Percentiles rank a stretch among this genome's conserved stretches.
Conservation (phyloP, 53 echinoderm and acorn worm species). For the Stichopus horrens region DNA sequence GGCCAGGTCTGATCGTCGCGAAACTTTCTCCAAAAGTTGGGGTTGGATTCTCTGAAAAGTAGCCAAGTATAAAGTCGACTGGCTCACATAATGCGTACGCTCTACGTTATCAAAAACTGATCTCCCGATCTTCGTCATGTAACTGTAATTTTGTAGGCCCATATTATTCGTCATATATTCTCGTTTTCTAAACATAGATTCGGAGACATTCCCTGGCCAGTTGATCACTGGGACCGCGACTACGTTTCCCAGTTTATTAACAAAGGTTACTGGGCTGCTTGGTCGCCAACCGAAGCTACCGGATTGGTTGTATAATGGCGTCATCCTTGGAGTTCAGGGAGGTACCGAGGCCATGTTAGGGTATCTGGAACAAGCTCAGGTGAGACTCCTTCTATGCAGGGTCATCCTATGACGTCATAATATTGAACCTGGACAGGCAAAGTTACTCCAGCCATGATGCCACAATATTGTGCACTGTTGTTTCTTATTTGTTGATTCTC, state of each 20-base stretch:
- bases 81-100: not conserved
- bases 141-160: not conserved
- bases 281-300: constrained; percentile 84
- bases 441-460: no score
- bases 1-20: no score
- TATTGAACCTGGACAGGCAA: no score
- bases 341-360: constrained; percentile 80
- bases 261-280: constrained; percentile 61
- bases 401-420: no score
- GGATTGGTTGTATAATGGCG: constrained; percentile 81
- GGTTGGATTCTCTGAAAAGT: not conserved
- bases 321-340: constrained; percentile 82
- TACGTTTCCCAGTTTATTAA: constrained; percentile 58
- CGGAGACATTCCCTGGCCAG: constrained; percentile 54
- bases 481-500: no score
- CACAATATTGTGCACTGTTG: no score
- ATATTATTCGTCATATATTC: not conserved
- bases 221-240: constrained; percentile 59
- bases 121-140: no score
- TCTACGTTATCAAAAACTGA: no score
- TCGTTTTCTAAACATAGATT: not conserved
- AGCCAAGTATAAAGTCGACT: not conserved
- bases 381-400: constrained; percentile 1
- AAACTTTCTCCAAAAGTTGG: no score
- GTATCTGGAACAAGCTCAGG: constrained; percentile 76